Percentiles rank a stretch among this genome's conserved stretches.
Conservation (phyloP, 2,888 invertebrate species). For the Plutella xylostella region DNA sequence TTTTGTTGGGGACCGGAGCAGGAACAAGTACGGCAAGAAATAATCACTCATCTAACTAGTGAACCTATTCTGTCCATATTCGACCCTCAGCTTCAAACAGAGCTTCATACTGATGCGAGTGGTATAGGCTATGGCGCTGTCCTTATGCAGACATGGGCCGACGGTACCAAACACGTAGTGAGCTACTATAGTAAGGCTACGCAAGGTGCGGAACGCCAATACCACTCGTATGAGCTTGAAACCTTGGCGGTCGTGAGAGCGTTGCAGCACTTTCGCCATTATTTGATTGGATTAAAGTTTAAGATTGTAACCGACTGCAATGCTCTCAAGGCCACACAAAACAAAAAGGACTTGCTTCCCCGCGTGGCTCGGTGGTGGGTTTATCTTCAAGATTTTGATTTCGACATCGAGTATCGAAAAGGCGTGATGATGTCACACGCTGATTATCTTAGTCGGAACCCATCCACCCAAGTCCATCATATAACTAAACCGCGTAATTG, state of each 20-base stretch:
- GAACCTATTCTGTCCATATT: slow-evolving; percentile 14
- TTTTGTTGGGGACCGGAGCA: slow-evolving; percentile 14
- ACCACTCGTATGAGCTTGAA: slow-evolving; percentile 14
- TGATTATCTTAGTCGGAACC: too few species aligned
- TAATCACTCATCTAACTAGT: slow-evolving; percentile 10
- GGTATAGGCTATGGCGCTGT: slow-evolving; percentile 14
- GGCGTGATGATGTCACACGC: too few species aligned
- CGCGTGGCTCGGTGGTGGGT: neutral
- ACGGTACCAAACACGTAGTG: neutral
- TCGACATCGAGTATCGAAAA: too few species aligned
- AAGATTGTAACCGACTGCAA: neutral
- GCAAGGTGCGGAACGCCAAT: slow-evolving; percentile 8
- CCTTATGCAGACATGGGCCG: slow-evolving; percentile 10
- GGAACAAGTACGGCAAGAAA: slow-evolving; percentile 5
- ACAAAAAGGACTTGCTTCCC: neutral
- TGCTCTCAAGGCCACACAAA: neutral
- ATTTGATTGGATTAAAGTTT: neutral
- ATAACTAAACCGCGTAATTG: slow-evolving; percentile 14
- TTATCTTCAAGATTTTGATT: neutral
- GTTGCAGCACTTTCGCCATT: neutral
- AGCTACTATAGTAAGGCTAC: slow-evolving; percentile 13
- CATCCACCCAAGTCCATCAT: slow-evolving; percentile 3
- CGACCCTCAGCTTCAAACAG: slow-evolving; percentile 11
- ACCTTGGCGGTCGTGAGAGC: slow-evolving; percentile 11
- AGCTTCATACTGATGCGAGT: slow-evolving; percentile 19